phyloP scores from a whole-genome alignment of 2,113 vertebrate genomes.

The Phaethon lepturus region DNA sequence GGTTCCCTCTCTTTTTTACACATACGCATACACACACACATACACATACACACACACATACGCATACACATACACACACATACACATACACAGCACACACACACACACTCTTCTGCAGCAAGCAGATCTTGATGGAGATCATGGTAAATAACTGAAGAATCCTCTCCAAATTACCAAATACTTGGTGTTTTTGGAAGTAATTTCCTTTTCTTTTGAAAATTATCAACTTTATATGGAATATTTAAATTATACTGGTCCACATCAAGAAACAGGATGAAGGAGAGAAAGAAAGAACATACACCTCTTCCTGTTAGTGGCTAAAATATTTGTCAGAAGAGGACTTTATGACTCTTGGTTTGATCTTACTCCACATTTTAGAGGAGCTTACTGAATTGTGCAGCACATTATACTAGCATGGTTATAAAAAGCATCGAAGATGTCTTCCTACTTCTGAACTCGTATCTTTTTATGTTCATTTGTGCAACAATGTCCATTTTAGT shows the following conservation, averaged over 20 bases:
- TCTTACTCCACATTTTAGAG: not conserved
- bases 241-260: not conserved
- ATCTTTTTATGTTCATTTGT: not conserved
- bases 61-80: too few species aligned
- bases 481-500: not conserved
- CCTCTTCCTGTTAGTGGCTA: not conserved
- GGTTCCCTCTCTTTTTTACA: not conserved
- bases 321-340: not conserved
- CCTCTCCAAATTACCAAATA: not conserved
- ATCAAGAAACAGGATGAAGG: not conserved
- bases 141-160: not conserved
- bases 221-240: not conserved
- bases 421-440: not conserved
- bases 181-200: not conserved
- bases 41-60: not conserved
- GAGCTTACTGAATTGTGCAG: not conserved
- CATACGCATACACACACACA: too few species aligned
- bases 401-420: not conserved
- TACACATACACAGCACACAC: not conserved
- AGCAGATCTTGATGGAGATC: not conserved
- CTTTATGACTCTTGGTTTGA: not conserved
- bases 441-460: not conserved
- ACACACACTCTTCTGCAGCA: not conserved
- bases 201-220: not conserved
- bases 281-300: not conserved